phyloP scores from a whole-genome alignment of 2,797 vertebrate genomes.

The Fistularia commersonii region DNA sequence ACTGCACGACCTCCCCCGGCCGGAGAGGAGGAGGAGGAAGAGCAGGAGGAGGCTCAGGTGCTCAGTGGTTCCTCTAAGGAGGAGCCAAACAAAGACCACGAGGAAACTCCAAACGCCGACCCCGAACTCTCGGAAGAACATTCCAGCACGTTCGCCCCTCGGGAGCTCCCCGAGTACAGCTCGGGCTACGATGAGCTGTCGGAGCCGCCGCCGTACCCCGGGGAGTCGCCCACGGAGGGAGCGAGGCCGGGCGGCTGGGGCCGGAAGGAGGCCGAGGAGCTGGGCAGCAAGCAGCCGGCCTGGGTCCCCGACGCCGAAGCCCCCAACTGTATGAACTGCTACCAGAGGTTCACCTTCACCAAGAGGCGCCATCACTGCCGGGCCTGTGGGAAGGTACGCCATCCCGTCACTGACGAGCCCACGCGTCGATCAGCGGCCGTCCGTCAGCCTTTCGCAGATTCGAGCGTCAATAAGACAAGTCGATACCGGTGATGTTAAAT shows the following conservation, averaged over 20 bases:
- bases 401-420: too few relatives aligned
- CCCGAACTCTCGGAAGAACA: constrained; percentile 27
- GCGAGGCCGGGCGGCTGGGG: constrained; percentile 34
- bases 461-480: too few relatives aligned
- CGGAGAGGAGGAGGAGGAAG: constrained; percentile 41
- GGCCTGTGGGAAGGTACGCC: constrained; percentile 91
- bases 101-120: constrained; percentile 34
- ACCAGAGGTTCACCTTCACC: constrained; percentile 91
- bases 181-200: constrained; percentile 70
- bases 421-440: neutral
- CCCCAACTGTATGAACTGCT: constrained; percentile 93
- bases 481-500: too few relatives aligned
- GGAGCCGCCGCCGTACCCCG: constrained; percentile 73
- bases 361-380: constrained; percentile 94
- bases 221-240: constrained; percentile 39
- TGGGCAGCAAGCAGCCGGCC: constrained; percentile 82
- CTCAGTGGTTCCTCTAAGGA: constrained; percentile 16
- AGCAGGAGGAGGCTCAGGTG: neutral
- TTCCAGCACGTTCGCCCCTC: constrained; percentile 26
- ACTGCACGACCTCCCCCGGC: constrained; percentile 53
- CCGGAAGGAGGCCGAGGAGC: constrained; percentile 51
- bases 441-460: too few relatives aligned
- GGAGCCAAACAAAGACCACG: constrained; percentile 23
- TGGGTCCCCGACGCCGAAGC: constrained; percentile 96
- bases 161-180: constrained; percentile 54